phyloP scores from a whole-genome alignment of 2,888 invertebrate species.

The Cheilosia vulpina region DNA sequence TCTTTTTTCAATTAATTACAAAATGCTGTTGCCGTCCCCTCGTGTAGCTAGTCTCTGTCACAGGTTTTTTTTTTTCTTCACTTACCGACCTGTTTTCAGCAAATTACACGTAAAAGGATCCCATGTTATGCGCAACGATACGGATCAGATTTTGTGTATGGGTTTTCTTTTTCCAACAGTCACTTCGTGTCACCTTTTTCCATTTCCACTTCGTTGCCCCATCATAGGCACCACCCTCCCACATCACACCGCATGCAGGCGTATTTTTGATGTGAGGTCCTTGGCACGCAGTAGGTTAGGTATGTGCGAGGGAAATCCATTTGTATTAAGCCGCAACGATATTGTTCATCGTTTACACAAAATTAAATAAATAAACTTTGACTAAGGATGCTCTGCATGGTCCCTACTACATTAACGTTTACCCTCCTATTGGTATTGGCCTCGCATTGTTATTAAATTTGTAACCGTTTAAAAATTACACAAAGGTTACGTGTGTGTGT shows the following conservation, averaged over 20 bases:
- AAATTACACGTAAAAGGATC: constrained; percentile 50
- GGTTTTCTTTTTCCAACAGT: constrained; percentile 7
- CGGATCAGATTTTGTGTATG: constrained; percentile 3
- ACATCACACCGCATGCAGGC: not conserved
- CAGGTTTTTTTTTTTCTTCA: constrained; percentile 5
- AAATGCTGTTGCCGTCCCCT: not conserved
- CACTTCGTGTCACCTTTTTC: constrained; percentile 43
- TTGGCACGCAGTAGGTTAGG: constrained; percentile 22
- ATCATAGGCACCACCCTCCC: not conserved
- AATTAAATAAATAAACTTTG: constrained; percentile 52
- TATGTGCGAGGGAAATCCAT: constrained; percentile 5
- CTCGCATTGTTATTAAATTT: constrained; percentile 28
- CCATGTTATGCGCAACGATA: constrained; percentile 40
- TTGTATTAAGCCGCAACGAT: constrained; percentile 6
- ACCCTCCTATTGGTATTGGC: constrained; percentile 1
- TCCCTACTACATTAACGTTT: not conserved
- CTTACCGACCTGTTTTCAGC: constrained; percentile 25
- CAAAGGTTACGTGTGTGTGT: not conserved
- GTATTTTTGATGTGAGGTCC: constrained; percentile 9
- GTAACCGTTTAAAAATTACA: constrained; percentile 1
- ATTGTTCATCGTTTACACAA: constrained; percentile 7
- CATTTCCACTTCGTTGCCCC: constrained; percentile 3
- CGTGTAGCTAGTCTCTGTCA: not conserved
- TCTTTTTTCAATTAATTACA: constrained; percentile 40
- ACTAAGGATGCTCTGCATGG: constrained; percentile 1